Evolutionary conservation across 23 tunicate genomes (phyloP).

Genomic region (Corella eumyota): DNA sequence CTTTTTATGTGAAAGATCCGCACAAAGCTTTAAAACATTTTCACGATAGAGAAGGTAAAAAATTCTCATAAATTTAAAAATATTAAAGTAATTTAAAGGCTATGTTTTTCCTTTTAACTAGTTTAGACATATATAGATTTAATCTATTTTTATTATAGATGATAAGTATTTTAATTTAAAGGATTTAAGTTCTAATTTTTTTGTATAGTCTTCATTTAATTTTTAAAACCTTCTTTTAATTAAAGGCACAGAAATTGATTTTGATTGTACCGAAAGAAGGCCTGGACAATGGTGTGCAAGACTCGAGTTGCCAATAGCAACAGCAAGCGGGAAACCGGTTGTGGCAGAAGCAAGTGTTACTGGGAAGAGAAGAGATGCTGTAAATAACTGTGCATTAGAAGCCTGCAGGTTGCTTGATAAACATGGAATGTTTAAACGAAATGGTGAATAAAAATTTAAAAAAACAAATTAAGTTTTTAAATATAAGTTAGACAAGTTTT

Average conservation of each 20-base stretch:
- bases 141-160: too few species aligned
- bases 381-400: constrained; percentile 75
- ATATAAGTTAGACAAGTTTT: too few species aligned
- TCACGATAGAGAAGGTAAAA: constrained; percentile 67
- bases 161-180: not conserved
- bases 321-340: constrained; percentile 53
- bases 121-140: too few species aligned
- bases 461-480: too few species aligned
- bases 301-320: constrained; percentile 54
- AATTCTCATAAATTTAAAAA: too few species aligned
- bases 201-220: too few species aligned
- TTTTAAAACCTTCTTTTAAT: not conserved
- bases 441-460: constrained; percentile 20
- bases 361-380: constrained; percentile 61
- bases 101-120: too few species aligned
- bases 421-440: constrained; percentile 80
- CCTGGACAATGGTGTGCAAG: constrained; percentile 85
- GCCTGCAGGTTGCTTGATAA: constrained; percentile 81
- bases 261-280: constrained; percentile 76
- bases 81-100: too few species aligned
- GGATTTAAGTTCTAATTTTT: too few species aligned
- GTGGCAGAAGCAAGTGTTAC: constrained; percentile 71
- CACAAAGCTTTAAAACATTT: constrained; percentile 81
- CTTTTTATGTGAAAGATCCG: constrained; percentile 91
- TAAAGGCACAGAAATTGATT: constrained; percentile 68